phyloP scores from a whole-genome alignment of 2,113 vertebrate genomes.

The Percopsis transmontana region DNA sequence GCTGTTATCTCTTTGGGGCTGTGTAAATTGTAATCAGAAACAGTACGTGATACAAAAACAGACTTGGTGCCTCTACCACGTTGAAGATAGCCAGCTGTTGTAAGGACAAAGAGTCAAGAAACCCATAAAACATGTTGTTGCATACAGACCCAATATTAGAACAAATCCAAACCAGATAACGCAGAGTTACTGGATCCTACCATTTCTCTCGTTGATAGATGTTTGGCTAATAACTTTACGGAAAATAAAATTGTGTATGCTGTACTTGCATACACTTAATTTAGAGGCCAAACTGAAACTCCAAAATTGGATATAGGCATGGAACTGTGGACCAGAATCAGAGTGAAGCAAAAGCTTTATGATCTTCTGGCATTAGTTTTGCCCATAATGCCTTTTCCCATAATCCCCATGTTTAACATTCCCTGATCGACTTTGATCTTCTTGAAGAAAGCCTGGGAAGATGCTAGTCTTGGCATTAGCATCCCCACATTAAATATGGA shows the following conservation, averaged over 20 bases:
- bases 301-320: neutral
- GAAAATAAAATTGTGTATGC: neutral
- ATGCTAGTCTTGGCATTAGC: conserved; percentile 32
- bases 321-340: conserved; percentile 1
- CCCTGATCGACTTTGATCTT: conserved; percentile 17
- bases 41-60: neutral
- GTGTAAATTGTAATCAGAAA: neutral
- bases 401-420: conserved; percentile 15
- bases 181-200: neutral
- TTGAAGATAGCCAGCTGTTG: neutral
- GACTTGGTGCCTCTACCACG: neutral
- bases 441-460: conserved; percentile 21
- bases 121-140: neutral
- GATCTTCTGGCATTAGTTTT: conserved; percentile 4
- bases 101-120: neutral
- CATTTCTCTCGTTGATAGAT: neutral
- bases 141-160: conserved; percentile 1
- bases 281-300: neutral
- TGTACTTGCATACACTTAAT: neutral
- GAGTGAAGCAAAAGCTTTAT: neutral
- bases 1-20: neutral
- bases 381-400: conserved; percentile 18
- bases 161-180: neutral
- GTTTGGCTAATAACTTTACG: neutral
- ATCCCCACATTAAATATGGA: conserved; percentile 33